A percentile compares a stretch with the other conserved stretches of the same genome.
Evolutionary conservation across 2,113 vertebrate genomes (phyloP).

Genomic region (Chaetura pelagica): DNA sequence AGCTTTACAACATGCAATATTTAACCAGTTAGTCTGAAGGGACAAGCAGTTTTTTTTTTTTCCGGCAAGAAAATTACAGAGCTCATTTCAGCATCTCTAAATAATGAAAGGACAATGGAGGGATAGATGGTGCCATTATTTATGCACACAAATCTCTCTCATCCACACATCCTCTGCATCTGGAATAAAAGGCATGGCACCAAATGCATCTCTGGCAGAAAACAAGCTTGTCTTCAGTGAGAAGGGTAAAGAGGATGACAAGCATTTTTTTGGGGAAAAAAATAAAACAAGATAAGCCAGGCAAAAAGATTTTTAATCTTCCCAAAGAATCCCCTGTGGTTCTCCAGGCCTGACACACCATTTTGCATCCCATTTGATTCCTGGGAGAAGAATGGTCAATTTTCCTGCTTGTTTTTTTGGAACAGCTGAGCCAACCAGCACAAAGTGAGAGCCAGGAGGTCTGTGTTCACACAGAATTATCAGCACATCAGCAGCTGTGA

Average conservation of each 20-base stretch:
- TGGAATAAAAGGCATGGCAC: conserved; percentile 15
- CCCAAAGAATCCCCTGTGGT: not conserved
- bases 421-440: not conserved
- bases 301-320: conserved; percentile 4
- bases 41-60: conserved; percentile 60
- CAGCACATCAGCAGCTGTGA: not conserved
- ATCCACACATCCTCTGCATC: conserved; percentile 13
- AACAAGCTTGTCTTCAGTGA: not conserved
- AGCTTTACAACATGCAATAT: not conserved
- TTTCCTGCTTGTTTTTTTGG: not conserved
- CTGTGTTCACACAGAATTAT: not conserved
- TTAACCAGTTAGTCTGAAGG: conserved; percentile 25
- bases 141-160: conserved; percentile 41
- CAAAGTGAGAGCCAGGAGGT: not conserved
- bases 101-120: conserved; percentile 15
- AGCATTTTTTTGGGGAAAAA: not conserved
- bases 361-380: not conserved
- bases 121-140: conserved; percentile 16
- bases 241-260: not conserved
- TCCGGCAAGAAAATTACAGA: conserved; percentile 64
- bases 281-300: conserved; percentile 21
- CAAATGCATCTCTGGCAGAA: not conserved
- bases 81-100: conserved; percentile 62
- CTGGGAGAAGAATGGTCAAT: conserved; percentile 4
- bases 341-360: not conserved